Evolutionary conservation across 2,888 invertebrate genomes (phyloP), one percentile per base, ranked within the genome.

Genomic region (Epinotia ramella): DNA sequence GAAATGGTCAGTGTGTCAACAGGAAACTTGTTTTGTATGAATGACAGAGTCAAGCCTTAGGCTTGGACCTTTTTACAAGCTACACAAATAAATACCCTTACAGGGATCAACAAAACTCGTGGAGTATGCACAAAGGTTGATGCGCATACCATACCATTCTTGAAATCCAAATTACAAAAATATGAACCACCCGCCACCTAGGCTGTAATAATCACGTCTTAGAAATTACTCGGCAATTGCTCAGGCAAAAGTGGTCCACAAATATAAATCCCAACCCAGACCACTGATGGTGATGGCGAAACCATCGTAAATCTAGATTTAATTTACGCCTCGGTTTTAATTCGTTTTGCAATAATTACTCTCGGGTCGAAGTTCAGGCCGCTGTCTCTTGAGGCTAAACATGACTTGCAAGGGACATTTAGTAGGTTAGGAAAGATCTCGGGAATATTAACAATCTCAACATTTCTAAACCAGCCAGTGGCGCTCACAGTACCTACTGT

Each of bases 321-420:
- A 69, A 74, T 74, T 74, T 74, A 74, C 64, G 69, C 69, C 64
- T 74, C 24, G 64, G 44, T 46, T 44, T 69, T 59, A 74, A 69
- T 69, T 74, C 12, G 63, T 74, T 74, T 70, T 64, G 74, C 69
- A 70, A 69, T 73, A 59, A 73, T 73, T 69, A 73, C 44, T 73
- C 11, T 28, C 33, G 63, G 63, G 46, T 69, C 69, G 49, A 57
- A 65, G 57, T 73, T 57, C 56, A 73, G 56, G 20, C 63, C 11
- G 44, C 72, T 49, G 65, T 57, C 65, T 66, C 66, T 60, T 18
- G 49, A 13, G 59, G 73, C 65, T 28, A 65, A 65, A 72, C 57
- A 64, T 72, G 53, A 66, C 46, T 59, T 63, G 24, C 24, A 28
- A 53, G 44, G 44, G 40, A 69, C 60, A 46, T 59, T 59, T 69